phyloP scores from a whole-genome alignment of 2,888 invertebrate species.

The Netelia virgata region DNA sequence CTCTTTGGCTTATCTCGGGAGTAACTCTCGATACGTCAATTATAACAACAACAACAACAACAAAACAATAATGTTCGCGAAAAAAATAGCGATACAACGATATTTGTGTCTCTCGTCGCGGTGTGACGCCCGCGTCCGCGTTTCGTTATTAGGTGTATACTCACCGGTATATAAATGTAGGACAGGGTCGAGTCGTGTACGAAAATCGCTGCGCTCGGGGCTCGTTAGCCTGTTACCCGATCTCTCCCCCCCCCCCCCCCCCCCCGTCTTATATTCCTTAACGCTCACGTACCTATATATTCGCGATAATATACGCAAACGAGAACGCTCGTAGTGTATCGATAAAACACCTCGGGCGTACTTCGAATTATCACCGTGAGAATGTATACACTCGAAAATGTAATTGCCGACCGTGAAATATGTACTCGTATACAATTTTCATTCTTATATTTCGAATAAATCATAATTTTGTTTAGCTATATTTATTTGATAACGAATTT shows the following conservation, averaged over 20 bases:
- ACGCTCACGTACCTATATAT: constrained; percentile 14
- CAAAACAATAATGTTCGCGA: too few species aligned
- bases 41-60: too few species aligned
- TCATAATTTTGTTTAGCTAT: too few species aligned
- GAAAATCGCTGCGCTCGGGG: constrained; percentile 68
- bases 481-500: too few species aligned
- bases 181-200: constrained; percentile 74
- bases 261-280: constrained; percentile 31
- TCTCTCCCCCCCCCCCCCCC: neutral
- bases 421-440: too few species aligned
- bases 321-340: neutral
- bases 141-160: constrained; percentile 52
- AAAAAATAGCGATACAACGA: neutral
- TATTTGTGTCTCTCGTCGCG: constrained; percentile 40
- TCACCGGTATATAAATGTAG: constrained; percentile 70
- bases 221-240: constrained; percentile 62
- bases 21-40: too few species aligned
- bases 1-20: too few species aligned
- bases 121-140: constrained; percentile 38
- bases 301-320: constrained; percentile 3
- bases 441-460: too few species aligned
- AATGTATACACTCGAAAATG: neutral
- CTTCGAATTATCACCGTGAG: neutral
- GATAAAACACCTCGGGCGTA: neutral
- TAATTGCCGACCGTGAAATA: neutral